A percentile compares a stretch with the other conserved stretches of the same genome.
phyloP scores from a whole-genome alignment of 1,140 invertebrate genomes.

The Cheumatopsyche charites region DNA sequence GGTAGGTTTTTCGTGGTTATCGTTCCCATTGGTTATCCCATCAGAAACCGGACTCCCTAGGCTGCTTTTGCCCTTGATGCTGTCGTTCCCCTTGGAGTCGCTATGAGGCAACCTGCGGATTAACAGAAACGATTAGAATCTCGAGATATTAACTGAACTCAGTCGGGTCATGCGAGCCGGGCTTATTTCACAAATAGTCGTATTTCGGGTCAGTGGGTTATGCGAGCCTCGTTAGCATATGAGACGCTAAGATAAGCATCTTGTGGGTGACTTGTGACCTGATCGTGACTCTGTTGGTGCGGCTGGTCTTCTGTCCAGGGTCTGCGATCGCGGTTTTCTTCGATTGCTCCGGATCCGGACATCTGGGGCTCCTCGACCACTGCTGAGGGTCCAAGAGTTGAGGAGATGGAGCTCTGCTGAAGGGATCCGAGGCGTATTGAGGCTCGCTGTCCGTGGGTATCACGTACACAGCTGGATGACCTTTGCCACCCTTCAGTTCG shows the following conservation, averaged over 20 bases:
- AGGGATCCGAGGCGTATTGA: slow-evolving; percentile 1
- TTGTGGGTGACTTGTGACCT: slow-evolving; percentile 3
- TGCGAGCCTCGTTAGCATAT: neutral
- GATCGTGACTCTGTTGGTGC: slow-evolving; percentile 23
- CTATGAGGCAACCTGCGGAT: slow-evolving; percentile 56
- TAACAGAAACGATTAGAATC: neutral
- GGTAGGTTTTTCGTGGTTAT: slow-evolving; percentile 24
- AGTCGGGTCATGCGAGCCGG: too few relatives aligned
- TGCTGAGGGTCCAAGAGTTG: neutral
- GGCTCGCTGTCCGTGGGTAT: neutral
- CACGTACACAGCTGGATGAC: neutral
- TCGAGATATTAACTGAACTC: neutral
- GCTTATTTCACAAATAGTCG: too few relatives aligned
- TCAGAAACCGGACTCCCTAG: slow-evolving; percentile 17
- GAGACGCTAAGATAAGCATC: too few relatives aligned
- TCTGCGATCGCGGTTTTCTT: slow-evolving; percentile 20
- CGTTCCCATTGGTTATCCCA: neutral
- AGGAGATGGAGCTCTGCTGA: neutral
- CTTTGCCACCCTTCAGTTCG: slow-evolving; percentile 15
- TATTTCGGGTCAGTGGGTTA: slow-evolving; percentile 20
- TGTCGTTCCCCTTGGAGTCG: slow-evolving; percentile 50
- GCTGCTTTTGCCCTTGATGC: slow-evolving; percentile 25
- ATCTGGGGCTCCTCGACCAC: neutral
- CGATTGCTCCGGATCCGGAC: slow-evolving; percentile 15
- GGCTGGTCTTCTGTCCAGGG: neutral